phyloP scores from a whole-genome alignment of 1,140 invertebrate species.

The Capitella teleta region DNA sequence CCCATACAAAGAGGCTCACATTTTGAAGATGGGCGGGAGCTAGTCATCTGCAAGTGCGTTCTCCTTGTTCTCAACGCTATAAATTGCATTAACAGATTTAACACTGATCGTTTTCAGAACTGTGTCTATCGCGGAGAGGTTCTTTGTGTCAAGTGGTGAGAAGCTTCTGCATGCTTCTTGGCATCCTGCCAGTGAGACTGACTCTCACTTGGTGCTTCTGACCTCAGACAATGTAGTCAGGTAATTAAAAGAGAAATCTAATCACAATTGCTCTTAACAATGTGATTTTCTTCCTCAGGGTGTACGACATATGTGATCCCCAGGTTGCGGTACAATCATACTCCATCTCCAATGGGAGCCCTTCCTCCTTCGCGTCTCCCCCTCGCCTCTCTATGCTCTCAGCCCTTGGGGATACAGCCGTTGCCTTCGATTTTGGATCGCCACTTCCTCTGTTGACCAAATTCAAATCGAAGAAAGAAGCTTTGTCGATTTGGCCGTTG shows the following conservation, averaged over 20 bases:
- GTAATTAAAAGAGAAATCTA: not conserved
- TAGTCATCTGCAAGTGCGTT: conserved; percentile 30
- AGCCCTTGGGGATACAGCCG: conserved; percentile 64
- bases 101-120: conserved; percentile 20
- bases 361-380: conserved; percentile 15
- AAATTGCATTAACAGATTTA: not conserved
- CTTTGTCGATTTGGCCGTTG: conserved; percentile 54
- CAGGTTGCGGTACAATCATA: conserved; percentile 27
- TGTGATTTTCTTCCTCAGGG: conserved; percentile 14
- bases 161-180: conserved; percentile 50
- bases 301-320: conserved; percentile 36
- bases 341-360: conserved; percentile 19
- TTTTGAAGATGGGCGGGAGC: conserved; percentile 28
- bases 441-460: conserved; percentile 26
- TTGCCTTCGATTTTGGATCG: conserved; percentile 71
- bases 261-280: no score
- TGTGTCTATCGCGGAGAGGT: conserved; percentile 28
- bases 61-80: not conserved
- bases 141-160: conserved; percentile 31
- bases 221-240: conserved; percentile 63
- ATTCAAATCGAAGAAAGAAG: conserved; percentile 1
- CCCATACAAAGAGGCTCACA: conserved; percentile 35
- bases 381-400: conserved; percentile 30
- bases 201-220: conserved; percentile 63
- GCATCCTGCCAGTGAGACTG: conserved; percentile 67